These are phyloP conservation scores for Cynoglossus semilaevis DNA, from an alignment of 2,113 vertebrate species.

Conservation along the genomic window DNA sequence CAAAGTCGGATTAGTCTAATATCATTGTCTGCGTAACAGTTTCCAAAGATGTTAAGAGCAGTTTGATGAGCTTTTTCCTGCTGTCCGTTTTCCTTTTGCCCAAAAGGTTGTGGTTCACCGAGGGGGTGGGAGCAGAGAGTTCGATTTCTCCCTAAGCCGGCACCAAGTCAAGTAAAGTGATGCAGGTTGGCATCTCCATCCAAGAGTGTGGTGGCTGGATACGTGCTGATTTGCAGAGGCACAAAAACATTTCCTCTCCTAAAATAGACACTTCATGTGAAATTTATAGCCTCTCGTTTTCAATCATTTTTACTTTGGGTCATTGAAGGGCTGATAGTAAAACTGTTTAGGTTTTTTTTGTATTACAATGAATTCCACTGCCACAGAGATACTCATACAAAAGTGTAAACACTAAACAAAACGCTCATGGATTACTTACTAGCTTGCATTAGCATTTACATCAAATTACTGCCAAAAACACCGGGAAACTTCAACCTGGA, in stretches of 20 bases:
- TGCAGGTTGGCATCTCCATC: slow-evolving; percentile 43
- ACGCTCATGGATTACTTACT: too few species aligned
- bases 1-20: slow-evolving; percentile 47
- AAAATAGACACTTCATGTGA: slow-evolving; percentile 26
- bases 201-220: slow-evolving; percentile 40
- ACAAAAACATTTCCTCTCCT: slow-evolving; percentile 34
- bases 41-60: slow-evolving; percentile 63
- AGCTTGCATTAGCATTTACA: too few species aligned
- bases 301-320: slow-evolving; percentile 5
- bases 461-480: too few species aligned
- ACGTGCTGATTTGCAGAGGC: slow-evolving; percentile 52
- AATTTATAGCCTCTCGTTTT: slow-evolving; percentile 5
- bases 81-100: slow-evolving; percentile 55
- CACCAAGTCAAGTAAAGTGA: slow-evolving; percentile 53
- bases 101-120: slow-evolving; percentile 64
- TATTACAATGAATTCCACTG: slow-evolving; percentile 6
- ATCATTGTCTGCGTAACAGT: slow-evolving; percentile 65
- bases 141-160: slow-evolving; percentile 56
- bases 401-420: neutral
- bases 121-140: slow-evolving; percentile 46
- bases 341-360: slow-evolving; percentile 1
- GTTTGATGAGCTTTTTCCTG: slow-evolving; percentile 67
- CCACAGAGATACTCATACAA: neutral
- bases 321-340: neutral
- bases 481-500: too few species aligned